Percentiles rank a stretch among this genome's conserved stretches.
These are phyloP conservation scores for Bombyx huttoni DNA, from an alignment of 2,888 invertebrate species.

Conservation along the genomic window DNA sequence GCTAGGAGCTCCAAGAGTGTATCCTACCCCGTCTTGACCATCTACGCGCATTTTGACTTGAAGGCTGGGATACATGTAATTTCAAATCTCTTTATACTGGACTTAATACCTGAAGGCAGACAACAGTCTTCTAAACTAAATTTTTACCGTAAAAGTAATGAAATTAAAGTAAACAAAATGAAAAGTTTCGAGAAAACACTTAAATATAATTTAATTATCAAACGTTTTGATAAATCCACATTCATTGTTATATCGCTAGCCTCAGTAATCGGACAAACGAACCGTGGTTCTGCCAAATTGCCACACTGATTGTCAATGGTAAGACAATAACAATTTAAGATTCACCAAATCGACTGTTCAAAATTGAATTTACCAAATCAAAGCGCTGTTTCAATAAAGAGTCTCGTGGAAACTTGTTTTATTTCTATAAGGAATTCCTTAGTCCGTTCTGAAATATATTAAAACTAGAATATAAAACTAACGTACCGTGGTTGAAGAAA, in stretches of 20 bases:
- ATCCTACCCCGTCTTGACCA: too few species aligned
- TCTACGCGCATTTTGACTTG: too few species aligned
- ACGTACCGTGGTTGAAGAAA: not conserved
- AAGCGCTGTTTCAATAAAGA: not conserved
- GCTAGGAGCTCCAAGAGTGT: too few species aligned
- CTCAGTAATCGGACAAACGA: constrained; percentile 15
- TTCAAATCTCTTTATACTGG: too few species aligned
- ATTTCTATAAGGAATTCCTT: not conserved
- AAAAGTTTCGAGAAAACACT: too few species aligned
- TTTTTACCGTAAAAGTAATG: too few species aligned
- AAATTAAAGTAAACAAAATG: too few species aligned
- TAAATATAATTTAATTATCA: too few species aligned
- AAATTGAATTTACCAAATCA: constrained; percentile 1
- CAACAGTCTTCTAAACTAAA: too few species aligned
- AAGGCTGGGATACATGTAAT: too few species aligned
- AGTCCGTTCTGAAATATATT: not conserved
- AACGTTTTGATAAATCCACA: not conserved
- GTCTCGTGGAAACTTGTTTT: not conserved
- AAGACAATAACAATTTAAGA: constrained; percentile 8
- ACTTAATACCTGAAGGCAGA: too few species aligned
- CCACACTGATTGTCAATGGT: constrained; percentile 17
- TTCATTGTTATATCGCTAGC: not conserved
- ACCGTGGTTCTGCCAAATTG: constrained; percentile 16
- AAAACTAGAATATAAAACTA: too few species aligned
- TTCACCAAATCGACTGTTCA: constrained; percentile 3